Evolutionary conservation across 2,888 invertebrate genomes (phyloP).

Genomic region (Muschampia plurimacula): DNA sequence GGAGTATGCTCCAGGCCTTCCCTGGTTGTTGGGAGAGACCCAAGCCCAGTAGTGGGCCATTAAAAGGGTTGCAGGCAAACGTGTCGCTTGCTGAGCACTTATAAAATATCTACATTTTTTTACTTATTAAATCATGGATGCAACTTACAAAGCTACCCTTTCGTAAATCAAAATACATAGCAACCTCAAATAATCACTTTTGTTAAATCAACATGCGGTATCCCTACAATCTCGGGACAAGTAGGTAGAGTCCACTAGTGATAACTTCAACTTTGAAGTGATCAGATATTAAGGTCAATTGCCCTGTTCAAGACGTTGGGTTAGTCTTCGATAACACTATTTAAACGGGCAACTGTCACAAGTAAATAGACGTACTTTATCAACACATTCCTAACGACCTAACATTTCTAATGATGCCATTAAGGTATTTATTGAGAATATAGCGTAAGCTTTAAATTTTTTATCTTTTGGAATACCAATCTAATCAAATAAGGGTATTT

Average conservation of each 20-base stretch:
- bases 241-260: slow-evolving; percentile 39
- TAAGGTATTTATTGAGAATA: slow-evolving; percentile 6
- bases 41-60: too few species aligned
- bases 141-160: not conserved
- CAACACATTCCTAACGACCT: slow-evolving; percentile 24
- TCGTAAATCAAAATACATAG: not conserved
- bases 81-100: too few species aligned
- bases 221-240: slow-evolving; percentile 37
- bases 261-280: slow-evolving; percentile 55
- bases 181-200: slow-evolving; percentile 9
- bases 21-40: too few species aligned
- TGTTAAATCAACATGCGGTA: slow-evolving; percentile 9
- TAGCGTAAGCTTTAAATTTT: not conserved
- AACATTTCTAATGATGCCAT: slow-evolving; percentile 32
- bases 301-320: slow-evolving; percentile 60
- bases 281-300: slow-evolving; percentile 76
- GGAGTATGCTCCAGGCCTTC: too few species aligned
- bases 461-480: slow-evolving; percentile 3
- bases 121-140: too few species aligned
- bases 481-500: slow-evolving; percentile 4
- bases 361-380: slow-evolving; percentile 40
- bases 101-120: too few species aligned
- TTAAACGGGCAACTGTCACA: slow-evolving; percentile 60
- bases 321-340: slow-evolving; percentile 72
- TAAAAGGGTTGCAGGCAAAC: too few species aligned